Percentiles rank a stretch among this genome's conserved stretches.
Conservation (phyloP, 37 sponge, comb jelly and placozoan genomes). For the Beroe forskalii region DNA sequence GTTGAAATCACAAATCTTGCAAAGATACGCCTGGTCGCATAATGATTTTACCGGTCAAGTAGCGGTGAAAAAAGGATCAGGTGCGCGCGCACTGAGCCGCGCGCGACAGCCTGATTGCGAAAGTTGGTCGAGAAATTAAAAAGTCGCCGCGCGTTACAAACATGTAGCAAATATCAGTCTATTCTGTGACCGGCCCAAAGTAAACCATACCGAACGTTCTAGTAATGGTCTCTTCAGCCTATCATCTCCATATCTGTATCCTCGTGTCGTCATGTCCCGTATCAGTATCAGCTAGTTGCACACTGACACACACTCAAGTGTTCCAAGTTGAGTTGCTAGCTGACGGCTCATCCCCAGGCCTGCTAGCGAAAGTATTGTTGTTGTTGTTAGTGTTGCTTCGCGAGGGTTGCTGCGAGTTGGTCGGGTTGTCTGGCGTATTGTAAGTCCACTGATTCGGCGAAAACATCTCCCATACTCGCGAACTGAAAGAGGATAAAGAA, state of each 20-base stretch:
- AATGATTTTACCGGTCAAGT: too few species aligned
- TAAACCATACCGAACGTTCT: background rate
- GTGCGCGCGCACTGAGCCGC: background rate
- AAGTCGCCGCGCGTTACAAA: constrained; percentile 4
- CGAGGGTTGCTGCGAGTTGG: background rate
- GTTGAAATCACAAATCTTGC: too few species aligned
- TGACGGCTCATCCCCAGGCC: too few species aligned
- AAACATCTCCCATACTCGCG: constrained; percentile 1
- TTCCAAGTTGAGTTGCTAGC: constrained; percentile 11
- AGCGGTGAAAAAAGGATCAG: too few species aligned
- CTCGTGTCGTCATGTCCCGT: too few species aligned
- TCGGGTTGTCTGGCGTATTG: constrained; percentile 13
- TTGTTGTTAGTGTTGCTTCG: constrained; percentile 8
- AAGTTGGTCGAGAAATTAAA: background rate
- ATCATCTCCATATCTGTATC: too few species aligned
- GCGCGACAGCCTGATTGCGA: background rate
- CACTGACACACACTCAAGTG: background rate
- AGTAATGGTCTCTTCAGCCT: background rate
- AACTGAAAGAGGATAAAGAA: background rate
- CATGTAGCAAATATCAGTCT: too few species aligned
- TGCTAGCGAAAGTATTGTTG: background rate
- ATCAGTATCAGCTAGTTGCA: background rate
- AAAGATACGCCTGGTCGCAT: too few species aligned
- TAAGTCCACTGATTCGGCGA: constrained; percentile 55
- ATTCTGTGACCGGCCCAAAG: background rate